phyloP scores from a whole-genome alignment of 2,113 vertebrate genomes.

The Colinus virginianus region DNA sequence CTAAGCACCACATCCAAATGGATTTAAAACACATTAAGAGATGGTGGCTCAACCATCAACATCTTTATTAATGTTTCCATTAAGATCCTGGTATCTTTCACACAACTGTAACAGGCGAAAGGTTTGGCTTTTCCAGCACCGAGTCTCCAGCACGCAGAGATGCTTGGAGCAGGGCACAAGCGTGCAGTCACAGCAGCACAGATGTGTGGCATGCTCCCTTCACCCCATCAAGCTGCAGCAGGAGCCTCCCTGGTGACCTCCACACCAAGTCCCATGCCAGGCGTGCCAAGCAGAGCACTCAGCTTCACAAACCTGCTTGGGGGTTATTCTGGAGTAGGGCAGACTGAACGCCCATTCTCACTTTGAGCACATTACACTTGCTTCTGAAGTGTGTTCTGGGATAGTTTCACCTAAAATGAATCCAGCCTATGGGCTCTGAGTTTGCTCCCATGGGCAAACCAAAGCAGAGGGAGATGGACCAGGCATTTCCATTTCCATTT shows the following conservation, averaged over 20 bases:
- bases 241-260: neutral
- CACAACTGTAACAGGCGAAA: neutral
- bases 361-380: neutral
- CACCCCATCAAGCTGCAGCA: accelerated
- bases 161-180: neutral
- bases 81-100: neutral
- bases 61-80: neutral
- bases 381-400: neutral
- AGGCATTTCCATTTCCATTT: neutral
- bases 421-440: neutral
- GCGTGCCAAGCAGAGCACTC: neutral
- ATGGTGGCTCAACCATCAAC: too few relatives aligned
- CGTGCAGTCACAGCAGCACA: neutral
- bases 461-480: neutral
- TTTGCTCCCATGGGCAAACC: neutral
- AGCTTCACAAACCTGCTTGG: neutral
- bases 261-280: neutral
- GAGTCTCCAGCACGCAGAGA: neutral
- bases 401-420: neutral
- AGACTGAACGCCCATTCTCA: neutral
- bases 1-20: too few relatives aligned
- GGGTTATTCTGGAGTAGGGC: neutral
- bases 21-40: too few relatives aligned
- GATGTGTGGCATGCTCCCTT: neutral
- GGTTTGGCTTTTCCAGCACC: neutral